Conservation (phyloP, 37 sponge, comb jelly and placozoan genomes). For the Oopsacas minuta region DNA sequence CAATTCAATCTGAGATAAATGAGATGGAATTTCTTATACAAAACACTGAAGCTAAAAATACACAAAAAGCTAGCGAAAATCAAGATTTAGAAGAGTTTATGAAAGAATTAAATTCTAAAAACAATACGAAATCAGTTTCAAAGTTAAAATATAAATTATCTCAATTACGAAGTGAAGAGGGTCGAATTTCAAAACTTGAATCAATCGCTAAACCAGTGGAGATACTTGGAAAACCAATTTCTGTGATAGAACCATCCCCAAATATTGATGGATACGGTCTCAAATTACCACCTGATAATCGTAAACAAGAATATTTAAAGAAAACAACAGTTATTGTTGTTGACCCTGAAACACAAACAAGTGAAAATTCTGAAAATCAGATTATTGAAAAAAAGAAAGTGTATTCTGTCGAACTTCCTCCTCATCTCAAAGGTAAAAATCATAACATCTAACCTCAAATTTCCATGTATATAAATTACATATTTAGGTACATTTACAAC, state of each 20-base stretch:
- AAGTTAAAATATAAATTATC: background rate
- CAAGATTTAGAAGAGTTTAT: background rate
- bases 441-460: no score
- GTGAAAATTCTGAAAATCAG: background rate
- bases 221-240: background rate
- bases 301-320: conserved; percentile 7
- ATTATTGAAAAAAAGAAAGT: background rate
- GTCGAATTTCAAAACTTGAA: background rate
- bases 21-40: background rate
- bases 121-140: background rate
- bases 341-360: background rate
- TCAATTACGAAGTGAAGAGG: background rate
- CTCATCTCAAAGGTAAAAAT: background rate
- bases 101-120: background rate
- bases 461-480: no score
- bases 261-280: background rate
- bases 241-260: background rate
- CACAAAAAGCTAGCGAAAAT: background rate
- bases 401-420: background rate
- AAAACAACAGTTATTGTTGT: background rate
- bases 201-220: background rate
- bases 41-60: background rate
- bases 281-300: background rate
- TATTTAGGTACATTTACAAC: no score
- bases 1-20: background rate